phyloP scores from a whole-genome alignment of 2,797 vertebrate species.

The Labeo calbasu region DNA sequence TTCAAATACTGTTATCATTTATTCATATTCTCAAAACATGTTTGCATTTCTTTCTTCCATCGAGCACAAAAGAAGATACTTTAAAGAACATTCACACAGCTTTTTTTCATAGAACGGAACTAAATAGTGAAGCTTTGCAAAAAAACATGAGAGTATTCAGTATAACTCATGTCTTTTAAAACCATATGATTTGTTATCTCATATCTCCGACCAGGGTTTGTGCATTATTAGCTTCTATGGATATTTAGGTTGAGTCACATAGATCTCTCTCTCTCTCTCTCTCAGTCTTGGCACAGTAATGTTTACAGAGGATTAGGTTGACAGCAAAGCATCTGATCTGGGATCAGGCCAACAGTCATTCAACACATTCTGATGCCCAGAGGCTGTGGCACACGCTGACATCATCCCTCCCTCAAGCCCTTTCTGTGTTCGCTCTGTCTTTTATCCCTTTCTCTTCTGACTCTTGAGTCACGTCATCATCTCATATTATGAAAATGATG shows the following conservation, averaged over 20 bases:
- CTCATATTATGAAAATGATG: not conserved
- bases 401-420: conserved; percentile 30
- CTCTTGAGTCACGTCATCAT: conserved; percentile 15
- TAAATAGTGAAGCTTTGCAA: no score
- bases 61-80: not conserved
- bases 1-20: not conserved
- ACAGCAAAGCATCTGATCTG: conserved; percentile 70
- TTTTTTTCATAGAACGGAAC: not conserved
- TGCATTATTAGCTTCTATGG: conserved; percentile 54
- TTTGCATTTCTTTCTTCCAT: not conserved
- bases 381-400: conserved; percentile 47
- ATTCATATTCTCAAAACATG: not conserved
- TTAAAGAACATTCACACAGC: not conserved
- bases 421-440: conserved; percentile 27
- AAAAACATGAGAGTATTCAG: not conserved
- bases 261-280: conserved; percentile 71
- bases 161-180: not conserved
- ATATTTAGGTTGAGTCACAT: conserved; percentile 69
- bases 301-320: conserved; percentile 74
- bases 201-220: conserved; percentile 43
- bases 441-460: conserved; percentile 45
- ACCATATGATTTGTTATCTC: conserved; percentile 23
- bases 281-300: conserved; percentile 59
- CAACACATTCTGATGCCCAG: conserved; percentile 51
- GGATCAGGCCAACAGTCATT: conserved; percentile 56